Evolutionary conservation across 1,140 invertebrate genomes (phyloP), one percentile per base, ranked within the genome.

Genomic region (Asbolus verrucosus): DNA sequence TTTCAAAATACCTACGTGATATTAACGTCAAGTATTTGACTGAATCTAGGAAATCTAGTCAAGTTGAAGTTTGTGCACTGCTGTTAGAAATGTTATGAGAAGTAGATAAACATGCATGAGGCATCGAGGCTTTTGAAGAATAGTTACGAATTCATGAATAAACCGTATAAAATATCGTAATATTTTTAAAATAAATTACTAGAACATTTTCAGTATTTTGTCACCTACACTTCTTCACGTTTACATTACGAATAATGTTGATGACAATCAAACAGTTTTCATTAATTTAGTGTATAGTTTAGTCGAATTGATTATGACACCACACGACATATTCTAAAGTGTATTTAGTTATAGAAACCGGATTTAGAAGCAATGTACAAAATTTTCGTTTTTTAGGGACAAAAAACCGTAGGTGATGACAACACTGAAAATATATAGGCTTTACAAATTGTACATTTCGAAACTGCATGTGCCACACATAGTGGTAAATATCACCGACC

Each of bases 1-100:
- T 33, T 66, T 43, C 63, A 39, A 36, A 31, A 33, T 77, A 75
- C 73, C 74, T 78, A 76, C 70, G 78, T 79, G 78, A 79, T 79
- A 79, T 77, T 79, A 74, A 75, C 71, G 76, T 78, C 76, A 79
- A 76, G 73, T 75, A 73, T 73, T 75, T 77, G 78, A 79, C 78
- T 79, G 78, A 79, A 72, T 70, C 71, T 77, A 77, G 71, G 54
- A 72, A 76, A 72, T 71, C 70, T 73, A 73, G 41, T 70, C 50
- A 50, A 65, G 68, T 63, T 74, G 60, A 75, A 73, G 69, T 75
- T 75, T 74, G 50, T 67, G 75, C 75, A 76, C 75, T 73, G 75
- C 70, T 74, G 68, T 70, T 76, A 74, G 68, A 43, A 73, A 67
- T 69, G 67, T 69, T 68, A 59, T 67, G 43, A 54, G 41, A 27